Evolutionary conservation across 2,797 vertebrate genomes (phyloP).

Genomic region (Galagoides demidoff): DNA sequence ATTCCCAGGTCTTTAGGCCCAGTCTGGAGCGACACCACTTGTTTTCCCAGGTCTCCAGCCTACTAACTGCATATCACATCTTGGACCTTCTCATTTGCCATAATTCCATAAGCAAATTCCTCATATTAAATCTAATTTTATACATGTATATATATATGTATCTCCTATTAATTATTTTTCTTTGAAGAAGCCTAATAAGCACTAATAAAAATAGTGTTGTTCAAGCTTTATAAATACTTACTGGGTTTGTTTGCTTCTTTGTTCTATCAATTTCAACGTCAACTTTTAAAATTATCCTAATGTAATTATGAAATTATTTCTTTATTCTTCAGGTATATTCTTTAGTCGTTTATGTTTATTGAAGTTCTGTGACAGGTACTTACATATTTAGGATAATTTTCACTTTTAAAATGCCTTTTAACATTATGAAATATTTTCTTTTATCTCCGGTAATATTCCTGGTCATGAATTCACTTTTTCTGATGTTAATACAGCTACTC

Average conservation of each 20-base stretch:
- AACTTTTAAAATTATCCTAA: background rate
- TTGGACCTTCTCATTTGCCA: background rate
- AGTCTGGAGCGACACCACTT: background rate
- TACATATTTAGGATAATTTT: background rate
- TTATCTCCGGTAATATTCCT: background rate
- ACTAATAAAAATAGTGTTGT: background rate
- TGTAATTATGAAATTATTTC: background rate
- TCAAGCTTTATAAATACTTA: background rate
- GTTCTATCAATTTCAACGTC: constrained; percentile 80
- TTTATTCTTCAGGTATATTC: background rate
- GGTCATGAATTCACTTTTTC: background rate
- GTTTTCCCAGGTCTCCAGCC: background rate
- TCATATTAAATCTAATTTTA: background rate
- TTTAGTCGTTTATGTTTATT: background rate
- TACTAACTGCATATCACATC: background rate
- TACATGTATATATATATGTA: background rate
- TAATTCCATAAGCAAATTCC: background rate
- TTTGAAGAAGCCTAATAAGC: background rate
- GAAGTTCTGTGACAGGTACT: background rate
- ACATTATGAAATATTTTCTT: background rate
- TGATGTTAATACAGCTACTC: background rate
- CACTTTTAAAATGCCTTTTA: background rate
- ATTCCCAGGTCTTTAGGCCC: background rate
- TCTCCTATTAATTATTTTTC: background rate
- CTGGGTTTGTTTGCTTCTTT: background rate